These are phyloP conservation scores for Zapus hudsonius DNA, from an alignment of 2,113 vertebrate species.

Conservation along the genomic window DNA sequence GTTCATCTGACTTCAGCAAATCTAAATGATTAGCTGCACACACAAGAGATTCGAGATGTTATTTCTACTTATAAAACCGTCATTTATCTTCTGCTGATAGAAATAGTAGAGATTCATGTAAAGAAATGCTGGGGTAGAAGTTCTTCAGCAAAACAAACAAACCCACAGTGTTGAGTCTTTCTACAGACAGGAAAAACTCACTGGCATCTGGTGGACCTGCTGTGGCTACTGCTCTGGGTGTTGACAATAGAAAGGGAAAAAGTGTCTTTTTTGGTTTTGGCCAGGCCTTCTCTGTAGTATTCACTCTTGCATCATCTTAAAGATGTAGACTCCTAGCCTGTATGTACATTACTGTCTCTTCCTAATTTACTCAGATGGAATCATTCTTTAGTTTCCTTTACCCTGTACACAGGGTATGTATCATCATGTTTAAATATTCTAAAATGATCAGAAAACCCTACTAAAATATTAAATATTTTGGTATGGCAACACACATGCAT, in stretches of 20 bases:
- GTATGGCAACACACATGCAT: neutral
- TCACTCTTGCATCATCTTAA: neutral
- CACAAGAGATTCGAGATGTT: neutral
- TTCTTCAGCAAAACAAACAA: neutral
- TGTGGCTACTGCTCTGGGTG: constrained; percentile 9
- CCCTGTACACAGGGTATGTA: neutral
- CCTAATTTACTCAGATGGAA: neutral
- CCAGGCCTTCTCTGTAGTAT: neutral
- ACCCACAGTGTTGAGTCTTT: neutral
- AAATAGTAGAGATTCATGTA: neutral
- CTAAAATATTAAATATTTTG: neutral
- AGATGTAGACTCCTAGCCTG: neutral
- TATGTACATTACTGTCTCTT: neutral
- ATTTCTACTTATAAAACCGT: neutral
- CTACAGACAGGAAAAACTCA: neutral
- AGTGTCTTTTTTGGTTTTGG: neutral
- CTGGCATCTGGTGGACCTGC: neutral
- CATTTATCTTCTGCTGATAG: neutral
- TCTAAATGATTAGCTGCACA: neutral
- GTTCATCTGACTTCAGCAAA: neutral
- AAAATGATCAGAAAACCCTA: neutral
- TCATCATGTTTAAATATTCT: neutral
- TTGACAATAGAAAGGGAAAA: neutral
- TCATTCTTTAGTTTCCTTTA: neutral
- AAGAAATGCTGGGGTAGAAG: neutral